Evolutionary conservation across 2,113 vertebrate species (phyloP).

Genomic region (Dasyprocta punctata): DNA sequence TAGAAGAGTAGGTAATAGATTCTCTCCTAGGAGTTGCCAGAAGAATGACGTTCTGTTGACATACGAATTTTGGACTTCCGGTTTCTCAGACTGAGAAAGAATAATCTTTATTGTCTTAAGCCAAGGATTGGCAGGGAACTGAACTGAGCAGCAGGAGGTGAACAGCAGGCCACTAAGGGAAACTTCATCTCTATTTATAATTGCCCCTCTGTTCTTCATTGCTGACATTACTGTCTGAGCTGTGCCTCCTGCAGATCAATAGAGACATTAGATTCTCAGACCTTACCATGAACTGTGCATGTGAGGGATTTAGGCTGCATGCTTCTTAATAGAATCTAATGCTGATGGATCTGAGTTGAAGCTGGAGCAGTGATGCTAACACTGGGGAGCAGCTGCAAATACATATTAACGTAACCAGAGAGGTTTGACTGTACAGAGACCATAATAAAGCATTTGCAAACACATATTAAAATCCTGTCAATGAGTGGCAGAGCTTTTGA

Average conservation of each 20-base stretch:
- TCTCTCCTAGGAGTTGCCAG: not conserved
- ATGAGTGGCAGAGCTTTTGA: not conserved
- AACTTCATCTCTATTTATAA: not conserved
- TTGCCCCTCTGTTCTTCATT: not conserved
- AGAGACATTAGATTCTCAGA: not conserved
- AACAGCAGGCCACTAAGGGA: not conserved
- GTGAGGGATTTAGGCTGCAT: not conserved
- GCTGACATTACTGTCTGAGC: not conserved
- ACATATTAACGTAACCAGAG: not conserved
- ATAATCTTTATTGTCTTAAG: not conserved
- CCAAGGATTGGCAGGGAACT: not conserved
- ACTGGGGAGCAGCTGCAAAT: not conserved
- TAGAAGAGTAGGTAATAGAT: not conserved
- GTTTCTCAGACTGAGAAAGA: not conserved
- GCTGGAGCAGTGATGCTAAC: not conserved
- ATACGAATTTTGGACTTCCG: not conserved
- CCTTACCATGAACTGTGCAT: not conserved
- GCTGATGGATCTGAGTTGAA: not conserved
- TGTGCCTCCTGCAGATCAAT: not conserved
- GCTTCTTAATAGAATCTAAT: not conserved
- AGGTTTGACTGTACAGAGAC: not conserved
- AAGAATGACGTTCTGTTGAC: not conserved
- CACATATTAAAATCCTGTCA: not conserved
- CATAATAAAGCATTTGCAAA: not conserved
- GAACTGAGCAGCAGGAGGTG: not conserved